phyloP scores from a whole-genome alignment of 2,797 vertebrate genomes.

The Pseudomugil tenellus region DNA sequence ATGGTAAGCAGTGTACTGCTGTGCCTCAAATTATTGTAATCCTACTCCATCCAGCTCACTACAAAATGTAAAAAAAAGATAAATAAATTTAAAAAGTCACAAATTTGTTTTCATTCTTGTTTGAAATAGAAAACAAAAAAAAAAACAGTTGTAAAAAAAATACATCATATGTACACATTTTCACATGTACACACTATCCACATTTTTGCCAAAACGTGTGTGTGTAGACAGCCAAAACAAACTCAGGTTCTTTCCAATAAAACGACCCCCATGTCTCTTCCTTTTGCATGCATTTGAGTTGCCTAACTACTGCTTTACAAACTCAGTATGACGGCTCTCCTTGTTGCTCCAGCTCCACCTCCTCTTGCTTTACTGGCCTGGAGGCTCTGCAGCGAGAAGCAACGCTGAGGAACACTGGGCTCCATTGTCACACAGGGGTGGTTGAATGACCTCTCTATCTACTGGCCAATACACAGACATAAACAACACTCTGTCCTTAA shows the following conservation, averaged over 20 bases:
- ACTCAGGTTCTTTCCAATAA: constrained; percentile 12
- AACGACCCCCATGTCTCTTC: not conserved
- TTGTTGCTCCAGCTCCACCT: constrained; percentile 43
- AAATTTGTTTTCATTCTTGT: constrained; percentile 17
- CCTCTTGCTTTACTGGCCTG: constrained; percentile 51
- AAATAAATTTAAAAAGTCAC: not conserved
- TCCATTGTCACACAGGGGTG: constrained; percentile 62
- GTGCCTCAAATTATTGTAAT: constrained; percentile 65
- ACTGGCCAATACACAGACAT: constrained; percentile 41
- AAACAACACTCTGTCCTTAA: constrained; percentile 50
- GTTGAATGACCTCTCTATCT: constrained; percentile 77
- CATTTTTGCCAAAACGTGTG: not conserved
- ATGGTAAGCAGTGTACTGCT: constrained; percentile 45
- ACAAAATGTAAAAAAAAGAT: not conserved
- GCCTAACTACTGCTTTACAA: constrained; percentile 15
- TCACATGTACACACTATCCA: constrained; percentile 28
- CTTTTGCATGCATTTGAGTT: constrained; percentile 13
- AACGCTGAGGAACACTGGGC: constrained; percentile 66
- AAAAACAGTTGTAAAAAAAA: not conserved
- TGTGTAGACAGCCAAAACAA: constrained; percentile 31
- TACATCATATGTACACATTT: no score
- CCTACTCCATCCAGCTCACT: constrained; percentile 32
- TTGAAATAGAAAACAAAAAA: not conserved
- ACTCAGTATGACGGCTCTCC: constrained; percentile 38
- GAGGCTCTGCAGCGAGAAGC: constrained; percentile 42